These are phyloP conservation scores for Phortica magna DNA, from an alignment of 2,888 invertebrate species.

Conservation along the genomic window DNA sequence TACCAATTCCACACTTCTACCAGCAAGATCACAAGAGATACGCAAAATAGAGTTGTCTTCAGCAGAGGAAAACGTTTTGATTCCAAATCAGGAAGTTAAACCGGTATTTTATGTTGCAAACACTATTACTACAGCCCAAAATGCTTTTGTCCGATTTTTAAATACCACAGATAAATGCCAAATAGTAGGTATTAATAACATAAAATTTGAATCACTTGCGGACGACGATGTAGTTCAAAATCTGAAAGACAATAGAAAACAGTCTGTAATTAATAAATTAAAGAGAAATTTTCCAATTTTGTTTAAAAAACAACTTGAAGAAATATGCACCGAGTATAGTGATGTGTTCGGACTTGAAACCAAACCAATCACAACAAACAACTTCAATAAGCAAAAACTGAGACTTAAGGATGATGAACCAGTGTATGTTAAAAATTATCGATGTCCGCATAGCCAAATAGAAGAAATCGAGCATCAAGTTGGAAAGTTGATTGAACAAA, in stretches of 20 bases:
- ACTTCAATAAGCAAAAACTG: no score
- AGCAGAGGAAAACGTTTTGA: slow-evolving; percentile 8
- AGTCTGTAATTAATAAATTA: no score
- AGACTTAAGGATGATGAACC: no score
- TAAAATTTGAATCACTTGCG: no score
- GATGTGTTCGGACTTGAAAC: no score
- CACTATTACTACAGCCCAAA: neutral
- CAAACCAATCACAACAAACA: no score
- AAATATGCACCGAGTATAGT: no score
- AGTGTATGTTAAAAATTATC: slow-evolving; percentile 35
- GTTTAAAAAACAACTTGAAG: no score
- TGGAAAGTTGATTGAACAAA: slow-evolving; percentile 24
- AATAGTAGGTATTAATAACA: slow-evolving; percentile 1
- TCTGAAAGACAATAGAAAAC: no score
- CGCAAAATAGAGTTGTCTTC: slow-evolving; percentile 22
- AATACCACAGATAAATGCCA: slow-evolving; percentile 18
- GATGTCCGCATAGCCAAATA: slow-evolving; percentile 30
- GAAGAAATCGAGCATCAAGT: slow-evolving; percentile 36
- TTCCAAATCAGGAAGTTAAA: slow-evolving; percentile 32
- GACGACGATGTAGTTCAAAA: no score
- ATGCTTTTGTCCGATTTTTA: slow-evolving; percentile 13
- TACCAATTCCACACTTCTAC: neutral
- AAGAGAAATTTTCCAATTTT: no score
- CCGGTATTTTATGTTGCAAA: slow-evolving; percentile 20
- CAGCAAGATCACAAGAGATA: slow-evolving; percentile 5